These are phyloP conservation scores for Platynereis dumerilii DNA, from an alignment of 2,888 invertebrate genomes.

Conservation along the genomic window DNA sequence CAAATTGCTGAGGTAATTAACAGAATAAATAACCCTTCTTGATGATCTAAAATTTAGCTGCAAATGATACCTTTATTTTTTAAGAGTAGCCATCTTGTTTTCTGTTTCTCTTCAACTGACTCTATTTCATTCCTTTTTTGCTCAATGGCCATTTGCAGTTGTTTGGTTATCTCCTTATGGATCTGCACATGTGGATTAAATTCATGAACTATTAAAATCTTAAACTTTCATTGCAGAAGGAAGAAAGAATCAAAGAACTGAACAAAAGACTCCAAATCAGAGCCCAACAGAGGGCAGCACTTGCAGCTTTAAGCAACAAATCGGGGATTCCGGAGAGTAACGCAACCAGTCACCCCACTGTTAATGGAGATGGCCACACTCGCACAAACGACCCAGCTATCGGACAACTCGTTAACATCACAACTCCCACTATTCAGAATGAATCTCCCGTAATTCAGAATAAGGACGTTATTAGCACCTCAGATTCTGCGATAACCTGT, in stretches of 20 bases:
- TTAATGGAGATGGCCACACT: conserved; percentile 5
- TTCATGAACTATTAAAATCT: too few relatives aligned
- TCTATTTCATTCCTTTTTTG: too few relatives aligned
- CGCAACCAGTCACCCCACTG: background rate
- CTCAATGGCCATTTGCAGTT: too few relatives aligned
- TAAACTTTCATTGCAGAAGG: conserved; percentile 37
- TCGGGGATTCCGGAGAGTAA: background rate
- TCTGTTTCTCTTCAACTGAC: too few relatives aligned
- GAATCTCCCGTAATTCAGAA: background rate
- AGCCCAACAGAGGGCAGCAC: conserved; percentile 22
- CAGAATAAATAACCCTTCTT: background rate
- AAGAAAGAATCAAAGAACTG: conserved; percentile 32
- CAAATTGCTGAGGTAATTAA: conserved; percentile 85
- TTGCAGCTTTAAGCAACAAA: background rate
- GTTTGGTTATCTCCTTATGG: too few relatives aligned
- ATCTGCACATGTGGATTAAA: too few relatives aligned
- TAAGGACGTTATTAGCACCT: background rate
- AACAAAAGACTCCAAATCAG: conserved; percentile 27
- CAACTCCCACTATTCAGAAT: conserved; percentile 10
- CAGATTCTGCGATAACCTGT: conserved; percentile 23
- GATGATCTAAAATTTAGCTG: too few relatives aligned
- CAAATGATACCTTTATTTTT: too few relatives aligned
- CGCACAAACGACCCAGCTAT: conserved; percentile 4
- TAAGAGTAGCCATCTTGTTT: too few relatives aligned
- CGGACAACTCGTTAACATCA: conserved; percentile 18